A percentile compares a stretch with the other conserved stretches of the same genome.
These are phyloP conservation scores for Antitype chi DNA, from an alignment of 2,888 invertebrate genomes.

Conservation along the genomic window DNA sequence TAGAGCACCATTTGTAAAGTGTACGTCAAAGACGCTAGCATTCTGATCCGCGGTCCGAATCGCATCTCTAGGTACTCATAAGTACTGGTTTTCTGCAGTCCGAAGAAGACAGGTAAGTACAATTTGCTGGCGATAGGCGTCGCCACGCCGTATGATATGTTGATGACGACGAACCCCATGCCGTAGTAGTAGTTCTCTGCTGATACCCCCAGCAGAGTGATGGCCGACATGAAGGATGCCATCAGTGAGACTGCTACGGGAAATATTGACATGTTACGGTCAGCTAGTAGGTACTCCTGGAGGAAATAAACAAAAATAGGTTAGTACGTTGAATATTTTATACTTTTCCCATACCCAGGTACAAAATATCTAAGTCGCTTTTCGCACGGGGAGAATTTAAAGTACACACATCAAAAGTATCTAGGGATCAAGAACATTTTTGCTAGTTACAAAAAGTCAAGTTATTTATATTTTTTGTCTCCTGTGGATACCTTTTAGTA, in stretches of 20 bases:
- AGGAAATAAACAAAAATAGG: conserved; percentile 62
- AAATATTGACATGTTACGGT: conserved; percentile 94
- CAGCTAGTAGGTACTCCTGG: conserved; percentile 96
- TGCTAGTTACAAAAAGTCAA: no score
- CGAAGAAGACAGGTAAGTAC: conserved; percentile 96
- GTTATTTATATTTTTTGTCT: no score
- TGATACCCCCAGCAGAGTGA: conserved; percentile 96
- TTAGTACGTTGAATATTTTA: neutral
- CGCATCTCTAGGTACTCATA: conserved; percentile 98
- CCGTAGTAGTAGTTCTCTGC: conserved; percentile 96
- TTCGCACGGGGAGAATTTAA: neutral
- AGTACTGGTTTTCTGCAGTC: conserved; percentile 95
- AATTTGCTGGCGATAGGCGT: conserved; percentile 94
- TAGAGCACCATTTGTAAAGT: conserved; percentile 97
- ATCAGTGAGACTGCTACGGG: conserved; percentile 97
- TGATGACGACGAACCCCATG: conserved; percentile 94
- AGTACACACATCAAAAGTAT: no score
- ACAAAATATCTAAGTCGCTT: no score
- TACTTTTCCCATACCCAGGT: neutral
- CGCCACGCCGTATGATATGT: conserved; percentile 93
- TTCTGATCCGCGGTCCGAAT: conserved; percentile 94
- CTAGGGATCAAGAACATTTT: no score
- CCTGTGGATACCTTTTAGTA: no score
- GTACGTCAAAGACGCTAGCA: conserved; percentile 95
- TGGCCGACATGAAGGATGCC: conserved; percentile 98